Evolutionary conservation across 2,113 vertebrate species (phyloP).

Genomic region (Brachypteracias leptosomus): DNA sequence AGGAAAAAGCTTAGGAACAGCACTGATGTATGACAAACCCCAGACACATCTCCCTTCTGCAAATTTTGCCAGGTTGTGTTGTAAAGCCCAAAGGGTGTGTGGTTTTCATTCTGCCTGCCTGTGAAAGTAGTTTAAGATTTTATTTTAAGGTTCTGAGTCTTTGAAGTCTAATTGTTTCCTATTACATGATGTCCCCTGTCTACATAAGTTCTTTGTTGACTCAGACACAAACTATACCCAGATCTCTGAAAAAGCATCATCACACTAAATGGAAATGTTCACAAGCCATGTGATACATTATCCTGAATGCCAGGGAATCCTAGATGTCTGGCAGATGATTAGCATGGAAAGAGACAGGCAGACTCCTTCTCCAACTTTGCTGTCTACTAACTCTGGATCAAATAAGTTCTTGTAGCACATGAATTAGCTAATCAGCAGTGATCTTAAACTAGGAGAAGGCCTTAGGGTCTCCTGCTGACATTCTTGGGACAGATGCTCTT

Average conservation of each 20-base stretch:
- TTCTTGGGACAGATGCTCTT: neutral
- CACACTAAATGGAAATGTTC: neutral
- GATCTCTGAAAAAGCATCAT: neutral
- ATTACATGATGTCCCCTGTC: neutral
- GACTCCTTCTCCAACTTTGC: neutral
- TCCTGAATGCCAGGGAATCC: neutral
- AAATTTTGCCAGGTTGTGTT: neutral
- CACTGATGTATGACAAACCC: neutral
- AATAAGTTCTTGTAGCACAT: neutral
- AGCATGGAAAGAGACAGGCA: neutral
- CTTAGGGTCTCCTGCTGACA: neutral
- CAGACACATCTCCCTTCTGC: neutral
- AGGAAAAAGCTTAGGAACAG: neutral
- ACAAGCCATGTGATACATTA: neutral
- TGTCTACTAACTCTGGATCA: neutral
- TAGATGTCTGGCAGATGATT: neutral
- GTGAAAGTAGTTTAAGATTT: slow-evolving; percentile 4
- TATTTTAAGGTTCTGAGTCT: neutral
- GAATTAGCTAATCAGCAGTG: neutral
- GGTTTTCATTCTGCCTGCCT: slow-evolving; percentile 2
- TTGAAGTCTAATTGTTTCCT: slow-evolving; percentile 1
- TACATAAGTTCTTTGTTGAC: neutral
- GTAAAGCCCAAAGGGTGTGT: neutral
- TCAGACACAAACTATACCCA: neutral
- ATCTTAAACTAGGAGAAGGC: neutral